These are phyloP conservation scores for Euglossa dilemma DNA, from an alignment of 1,140 invertebrate species.

Conservation along the genomic window DNA sequence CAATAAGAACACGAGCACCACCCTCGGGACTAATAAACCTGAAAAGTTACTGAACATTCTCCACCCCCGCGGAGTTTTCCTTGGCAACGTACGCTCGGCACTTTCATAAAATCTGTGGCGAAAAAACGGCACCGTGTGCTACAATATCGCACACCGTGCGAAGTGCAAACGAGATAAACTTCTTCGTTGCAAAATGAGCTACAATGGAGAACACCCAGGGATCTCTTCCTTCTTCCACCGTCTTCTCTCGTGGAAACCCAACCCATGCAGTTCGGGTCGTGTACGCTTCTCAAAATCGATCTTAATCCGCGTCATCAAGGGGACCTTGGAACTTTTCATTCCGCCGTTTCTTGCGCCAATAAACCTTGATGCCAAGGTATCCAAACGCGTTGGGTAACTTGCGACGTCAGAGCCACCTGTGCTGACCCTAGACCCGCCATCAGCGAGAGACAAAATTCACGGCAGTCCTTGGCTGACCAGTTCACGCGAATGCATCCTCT, in stretches of 20 bases:
- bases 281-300: background rate
- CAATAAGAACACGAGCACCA: conserved; percentile 48
- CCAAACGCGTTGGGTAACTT: background rate
- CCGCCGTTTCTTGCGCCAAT: background rate
- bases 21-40: conserved; percentile 57
- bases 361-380: background rate
- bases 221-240: conserved; percentile 2
- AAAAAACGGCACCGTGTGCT: conserved; percentile 40
- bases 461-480: background rate
- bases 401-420: background rate
- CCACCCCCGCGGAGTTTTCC: conserved; percentile 41
- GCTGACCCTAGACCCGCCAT: background rate
- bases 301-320: background rate
- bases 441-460: background rate
- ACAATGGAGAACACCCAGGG: conserved; percentile 42
- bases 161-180: conserved; percentile 61
- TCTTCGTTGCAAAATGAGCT: conserved; percentile 44
- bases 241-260: background rate
- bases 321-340: background rate
- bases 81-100: conserved; percentile 1
- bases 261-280: background rate
- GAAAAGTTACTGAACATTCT: conserved; percentile 56
- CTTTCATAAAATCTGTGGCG: conserved; percentile 59
- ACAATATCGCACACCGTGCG: conserved; percentile 31
- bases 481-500: too few species aligned